Evolutionary conservation across 2,113 vertebrate genomes (phyloP).

Genomic region (Brachypodius melanocephalos): DNA sequence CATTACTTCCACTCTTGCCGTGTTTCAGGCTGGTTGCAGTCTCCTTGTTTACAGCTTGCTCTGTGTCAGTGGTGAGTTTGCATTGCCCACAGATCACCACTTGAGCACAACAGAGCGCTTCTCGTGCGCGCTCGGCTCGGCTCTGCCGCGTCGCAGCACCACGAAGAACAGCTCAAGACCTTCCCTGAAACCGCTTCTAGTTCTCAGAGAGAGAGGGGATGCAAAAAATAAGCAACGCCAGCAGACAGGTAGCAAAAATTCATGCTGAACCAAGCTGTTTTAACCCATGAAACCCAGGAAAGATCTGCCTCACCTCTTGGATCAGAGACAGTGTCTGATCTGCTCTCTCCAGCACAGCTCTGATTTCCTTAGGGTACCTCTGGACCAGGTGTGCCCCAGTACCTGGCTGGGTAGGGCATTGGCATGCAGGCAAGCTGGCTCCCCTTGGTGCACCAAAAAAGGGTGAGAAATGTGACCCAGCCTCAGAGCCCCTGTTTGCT

Average conservation of each 20-base stretch:
- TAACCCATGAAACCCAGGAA: not conserved
- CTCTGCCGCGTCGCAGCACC: not conserved
- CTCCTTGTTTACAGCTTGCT: not conserved
- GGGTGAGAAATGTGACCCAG: not conserved
- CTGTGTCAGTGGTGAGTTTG: not conserved
- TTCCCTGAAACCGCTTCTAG: not conserved
- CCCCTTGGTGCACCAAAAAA: not conserved
- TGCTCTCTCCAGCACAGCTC: not conserved
- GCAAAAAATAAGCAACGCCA: not conserved
- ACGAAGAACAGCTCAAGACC: not conserved
- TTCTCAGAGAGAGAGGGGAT: not conserved
- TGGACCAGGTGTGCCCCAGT: fast-evolving
- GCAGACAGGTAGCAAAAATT: not conserved
- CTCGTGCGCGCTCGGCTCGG: not conserved
- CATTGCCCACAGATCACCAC: slow-evolving; percentile 15
- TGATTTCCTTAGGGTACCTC: not conserved
- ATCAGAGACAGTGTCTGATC: not conserved
- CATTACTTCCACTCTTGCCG: not conserved
- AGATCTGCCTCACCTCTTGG: not conserved
- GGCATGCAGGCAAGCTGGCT: not conserved
- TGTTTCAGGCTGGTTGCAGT: not conserved
- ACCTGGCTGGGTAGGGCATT: not conserved
- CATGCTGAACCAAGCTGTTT: not conserved
- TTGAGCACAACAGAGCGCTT: slow-evolving; percentile 40
- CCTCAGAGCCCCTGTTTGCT: not conserved